Percentiles rank a stretch among this genome's conserved stretches.
These are phyloP conservation scores for Ceratina australensis DNA, from an alignment of 1,140 invertebrate species.

Conservation along the genomic window DNA sequence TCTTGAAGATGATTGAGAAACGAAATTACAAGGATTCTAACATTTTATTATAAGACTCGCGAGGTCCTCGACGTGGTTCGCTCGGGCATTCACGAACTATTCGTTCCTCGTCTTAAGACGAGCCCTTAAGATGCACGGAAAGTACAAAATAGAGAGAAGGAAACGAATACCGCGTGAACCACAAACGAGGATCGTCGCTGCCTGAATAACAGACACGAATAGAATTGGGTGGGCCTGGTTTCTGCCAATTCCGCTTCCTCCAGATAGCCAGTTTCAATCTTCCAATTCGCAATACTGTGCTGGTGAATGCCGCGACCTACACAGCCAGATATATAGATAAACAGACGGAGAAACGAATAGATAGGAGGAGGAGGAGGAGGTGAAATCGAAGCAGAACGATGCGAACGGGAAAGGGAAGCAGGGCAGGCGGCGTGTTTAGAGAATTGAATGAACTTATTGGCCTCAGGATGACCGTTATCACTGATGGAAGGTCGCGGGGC, in stretches of 20 bases:
- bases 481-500: slow-evolving; percentile 24
- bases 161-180: slow-evolving; percentile 5
- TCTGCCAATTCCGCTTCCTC: slow-evolving; percentile 58
- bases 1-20: too few species aligned
- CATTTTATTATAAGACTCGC: too few species aligned
- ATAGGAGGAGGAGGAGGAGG: too few species aligned
- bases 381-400: too few species aligned
- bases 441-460: slow-evolving; percentile 54
- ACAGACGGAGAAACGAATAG: slow-evolving; percentile 14
- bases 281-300: slow-evolving; percentile 1
- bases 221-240: slow-evolving; percentile 69
- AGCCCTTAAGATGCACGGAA: not conserved
- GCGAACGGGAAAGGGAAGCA: not conserved
- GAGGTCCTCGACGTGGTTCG: too few species aligned
- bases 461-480: slow-evolving; percentile 50
- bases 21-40: too few species aligned
- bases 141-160: not conserved
- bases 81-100: too few species aligned
- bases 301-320: slow-evolving; percentile 20
- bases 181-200: slow-evolving; percentile 7
- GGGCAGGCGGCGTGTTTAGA: slow-evolving; percentile 44
- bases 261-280: slow-evolving; percentile 68
- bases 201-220: slow-evolving; percentile 56
- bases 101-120: not conserved
- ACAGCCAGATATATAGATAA: slow-evolving; percentile 52